A percentile compares a stretch with the other conserved stretches of the same genome.
phyloP scores from a whole-genome alignment of 1,140 invertebrate genomes.

The Campoletis sonorensis region DNA sequence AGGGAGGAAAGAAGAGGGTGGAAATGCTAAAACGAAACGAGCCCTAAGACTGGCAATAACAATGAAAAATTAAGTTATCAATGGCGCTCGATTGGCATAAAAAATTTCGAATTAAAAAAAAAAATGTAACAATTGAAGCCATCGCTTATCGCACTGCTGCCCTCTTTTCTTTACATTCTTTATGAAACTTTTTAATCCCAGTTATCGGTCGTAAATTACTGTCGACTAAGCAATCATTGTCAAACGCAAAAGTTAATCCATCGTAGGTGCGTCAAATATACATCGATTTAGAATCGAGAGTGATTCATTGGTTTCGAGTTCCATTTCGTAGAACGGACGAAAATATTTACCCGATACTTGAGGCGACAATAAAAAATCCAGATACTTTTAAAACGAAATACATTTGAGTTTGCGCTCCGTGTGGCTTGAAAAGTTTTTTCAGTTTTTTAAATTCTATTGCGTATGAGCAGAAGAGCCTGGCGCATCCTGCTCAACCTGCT shows the following conservation, averaged over 20 bases:
- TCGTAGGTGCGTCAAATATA: neutral
- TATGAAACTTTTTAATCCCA: neutral
- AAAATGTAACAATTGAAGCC: too few relatives aligned
- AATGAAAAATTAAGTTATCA: too few relatives aligned
- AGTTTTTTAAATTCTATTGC: slow-evolving; percentile 5
- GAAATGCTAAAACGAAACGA: too few relatives aligned
- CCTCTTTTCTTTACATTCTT: too few relatives aligned
- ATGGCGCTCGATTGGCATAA: too few relatives aligned
- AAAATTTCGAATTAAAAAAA: too few relatives aligned
- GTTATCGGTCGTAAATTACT: neutral
- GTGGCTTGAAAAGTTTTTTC: neutral
- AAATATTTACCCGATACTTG: neutral
- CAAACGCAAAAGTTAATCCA: neutral
- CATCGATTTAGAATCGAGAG: neutral
- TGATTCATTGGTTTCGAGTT: slow-evolving; percentile 7
- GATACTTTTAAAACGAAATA: neutral
- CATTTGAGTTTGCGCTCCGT: neutral
- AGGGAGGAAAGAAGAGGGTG: too few relatives aligned
- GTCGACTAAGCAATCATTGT: neutral
- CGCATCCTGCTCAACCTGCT: slow-evolving; percentile 20
- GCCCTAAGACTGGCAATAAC: too few relatives aligned
- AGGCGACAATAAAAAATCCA: neutral
- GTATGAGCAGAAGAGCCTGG: neutral
- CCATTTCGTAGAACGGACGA: neutral
- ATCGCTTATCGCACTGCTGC: too few relatives aligned